Evolutionary conservation across 2,888 invertebrate species (phyloP).

Genomic region (Calliopum simillimum): DNA sequence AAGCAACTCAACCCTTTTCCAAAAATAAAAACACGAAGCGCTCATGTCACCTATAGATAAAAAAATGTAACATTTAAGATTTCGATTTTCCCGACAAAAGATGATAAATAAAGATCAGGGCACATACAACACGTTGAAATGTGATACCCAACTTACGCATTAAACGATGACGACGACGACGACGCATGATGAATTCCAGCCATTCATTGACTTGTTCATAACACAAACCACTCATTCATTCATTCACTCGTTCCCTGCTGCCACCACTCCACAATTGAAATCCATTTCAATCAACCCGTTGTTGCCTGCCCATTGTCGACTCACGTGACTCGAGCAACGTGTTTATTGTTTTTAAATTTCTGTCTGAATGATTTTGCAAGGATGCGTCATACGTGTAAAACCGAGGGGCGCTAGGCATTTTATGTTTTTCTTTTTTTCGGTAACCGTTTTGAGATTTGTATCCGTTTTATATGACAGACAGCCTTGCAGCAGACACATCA

Average conservation of each 20-base stretch:
- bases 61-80: neutral
- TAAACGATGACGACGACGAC: neutral
- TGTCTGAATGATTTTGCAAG: constrained; percentile 37
- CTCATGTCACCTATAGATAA: neutral
- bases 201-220: constrained; percentile 10
- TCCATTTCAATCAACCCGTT: constrained; percentile 6
- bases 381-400: constrained; percentile 37
- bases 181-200: neutral
- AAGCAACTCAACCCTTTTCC: neutral
- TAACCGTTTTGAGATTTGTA: neutral
- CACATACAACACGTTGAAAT: constrained; percentile 8
- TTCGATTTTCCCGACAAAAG: too few species aligned
- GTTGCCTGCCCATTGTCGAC: neutral
- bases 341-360: constrained; percentile 38
- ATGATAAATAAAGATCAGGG: too few species aligned
- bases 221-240: neutral
- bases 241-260: neutral
- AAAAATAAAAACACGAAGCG: neutral
- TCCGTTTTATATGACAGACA: constrained; percentile 28
- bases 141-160: constrained; percentile 1
- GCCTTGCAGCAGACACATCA: constrained; percentile 18
- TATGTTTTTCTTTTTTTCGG: constrained; percentile 28
- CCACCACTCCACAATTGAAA: neutral
- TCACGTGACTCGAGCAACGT: constrained; percentile 30
- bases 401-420: neutral